These are phyloP conservation scores for Malurus melanocephalus DNA, from an alignment of 2,113 vertebrate genomes.

Conservation along the genomic window DNA sequence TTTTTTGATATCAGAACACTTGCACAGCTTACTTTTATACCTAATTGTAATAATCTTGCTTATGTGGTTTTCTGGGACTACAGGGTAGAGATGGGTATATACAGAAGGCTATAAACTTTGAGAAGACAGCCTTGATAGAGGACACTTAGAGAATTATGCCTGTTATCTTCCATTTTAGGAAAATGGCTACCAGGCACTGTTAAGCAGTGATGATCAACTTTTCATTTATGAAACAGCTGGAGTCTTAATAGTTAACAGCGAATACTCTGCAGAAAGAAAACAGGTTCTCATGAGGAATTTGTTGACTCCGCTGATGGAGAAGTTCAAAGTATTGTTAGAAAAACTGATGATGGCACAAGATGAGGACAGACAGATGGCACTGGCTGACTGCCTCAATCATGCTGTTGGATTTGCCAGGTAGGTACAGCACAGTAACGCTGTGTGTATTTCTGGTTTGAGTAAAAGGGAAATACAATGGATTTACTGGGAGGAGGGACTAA, in stretches of 20 bases:
- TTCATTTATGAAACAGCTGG: conserved; percentile 97
- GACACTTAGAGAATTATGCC: background rate
- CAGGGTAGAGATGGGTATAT: background rate
- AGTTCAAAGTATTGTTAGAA: conserved; percentile 87
- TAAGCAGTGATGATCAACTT: conserved; percentile 95
- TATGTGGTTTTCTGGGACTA: background rate
- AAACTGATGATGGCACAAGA: conserved; percentile 87
- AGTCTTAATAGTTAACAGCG: conserved; percentile 90
- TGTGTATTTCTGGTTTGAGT: background rate
- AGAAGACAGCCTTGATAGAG: background rate
- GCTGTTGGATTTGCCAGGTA: conserved; percentile 97
- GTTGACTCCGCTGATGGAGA: conserved; percentile 89
- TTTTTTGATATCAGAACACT: background rate
- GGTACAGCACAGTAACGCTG: background rate
- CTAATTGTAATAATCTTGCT: background rate
- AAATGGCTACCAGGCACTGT: conserved; percentile 86
- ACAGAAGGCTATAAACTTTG: background rate
- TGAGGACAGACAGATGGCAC: conserved; percentile 83
- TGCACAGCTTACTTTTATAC: background rate
- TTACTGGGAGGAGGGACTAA: background rate
- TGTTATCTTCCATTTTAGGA: conserved; percentile 76
- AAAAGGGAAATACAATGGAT: background rate
- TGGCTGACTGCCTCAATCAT: conserved; percentile 93
- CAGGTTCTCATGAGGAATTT: conserved; percentile 92
- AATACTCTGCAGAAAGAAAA: conserved; percentile 89